Evolutionary conservation across 1,140 invertebrate species (phyloP).

Genomic region (Himalopsyche phryganea): DNA sequence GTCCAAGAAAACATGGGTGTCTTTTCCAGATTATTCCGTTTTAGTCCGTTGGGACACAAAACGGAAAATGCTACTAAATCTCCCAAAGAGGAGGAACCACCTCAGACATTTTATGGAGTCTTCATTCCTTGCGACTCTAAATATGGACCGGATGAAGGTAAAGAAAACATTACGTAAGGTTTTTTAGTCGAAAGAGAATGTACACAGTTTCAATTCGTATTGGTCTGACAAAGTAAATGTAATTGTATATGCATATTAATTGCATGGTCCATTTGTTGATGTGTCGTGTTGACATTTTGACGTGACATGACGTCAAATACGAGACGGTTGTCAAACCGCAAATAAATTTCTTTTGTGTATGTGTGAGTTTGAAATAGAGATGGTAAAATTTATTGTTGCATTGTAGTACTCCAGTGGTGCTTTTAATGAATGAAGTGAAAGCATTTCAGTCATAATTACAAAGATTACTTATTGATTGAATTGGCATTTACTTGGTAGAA

Average conservation of each 20-base stretch:
- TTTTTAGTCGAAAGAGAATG: background rate
- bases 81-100: conserved; percentile 35
- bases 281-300: background rate
- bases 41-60: conserved; percentile 26
- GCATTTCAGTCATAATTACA: no score
- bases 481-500: no score
- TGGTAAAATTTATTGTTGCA: no score
- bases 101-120: conserved; percentile 47
- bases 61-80: conserved; percentile 9
- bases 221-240: background rate
- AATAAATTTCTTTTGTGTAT: no score
- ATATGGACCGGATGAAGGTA: conserved; percentile 50
- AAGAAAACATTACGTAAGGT: conserved; percentile 21
- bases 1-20: conserved; percentile 24
- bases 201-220: background rate
- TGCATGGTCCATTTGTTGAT: background rate
- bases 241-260: background rate
- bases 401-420: no score
- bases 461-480: no score
- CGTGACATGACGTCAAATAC: background rate
- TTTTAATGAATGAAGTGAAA: no score
- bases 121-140: conserved; percentile 52
- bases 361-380: no score
- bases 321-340: no score
- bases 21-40: conserved; percentile 23